Base-by-base conservation (phyloP, 1,140 invertebrate species). In the Danaus plexippus region DNA sequence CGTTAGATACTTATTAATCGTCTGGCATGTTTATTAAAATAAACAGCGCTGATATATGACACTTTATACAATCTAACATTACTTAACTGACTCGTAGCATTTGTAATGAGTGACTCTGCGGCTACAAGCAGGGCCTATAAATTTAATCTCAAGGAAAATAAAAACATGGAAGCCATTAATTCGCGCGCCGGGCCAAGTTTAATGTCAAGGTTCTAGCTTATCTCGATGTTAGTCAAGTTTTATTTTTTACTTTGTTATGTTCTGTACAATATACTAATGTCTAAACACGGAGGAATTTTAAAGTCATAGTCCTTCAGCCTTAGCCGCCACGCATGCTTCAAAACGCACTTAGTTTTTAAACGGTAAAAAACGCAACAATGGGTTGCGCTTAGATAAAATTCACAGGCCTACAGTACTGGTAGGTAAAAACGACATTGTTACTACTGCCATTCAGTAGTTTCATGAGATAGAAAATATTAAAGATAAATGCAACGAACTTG, bases 91-190 rank as follows among this genome's bases (percentile, higher is more conserved):
- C 65, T 71, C 66, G 69, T 67, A 74, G 76, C 78, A 83, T 84
- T 84, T 76, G 80, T 81, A 79, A 82, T 79, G 78, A 83, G 78
- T 82, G 75, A 80, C 75, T 75, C 75, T 67, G 65, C 66, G 72
- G 69, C 67, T 64, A 68, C 72, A 76, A 80, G 66, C 77, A 70
- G 63, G 75, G 79, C 69, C 81, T 75, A 86, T 87, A 84, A 87
- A 87, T 87, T 84, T 84, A 81, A 85, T 87, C 81, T 86, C 81
- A 85, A 86, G 81, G 81, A 86, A 85, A 86, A 85, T 86, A 82
- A 85, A 86, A 86, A 85, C 83, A 80, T 82, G 79, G 83, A 85
- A 84, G 80, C 79, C 81, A 87, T 87, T 87, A 85, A 84, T 85
- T 85, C 81, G 83, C 83, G 80, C 81, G 78, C 70, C 76, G 75